Evolutionary conservation across 2,888 invertebrate genomes (phyloP), one percentile per base, ranked within the genome.

Genomic region (Drosophila dives): DNA sequence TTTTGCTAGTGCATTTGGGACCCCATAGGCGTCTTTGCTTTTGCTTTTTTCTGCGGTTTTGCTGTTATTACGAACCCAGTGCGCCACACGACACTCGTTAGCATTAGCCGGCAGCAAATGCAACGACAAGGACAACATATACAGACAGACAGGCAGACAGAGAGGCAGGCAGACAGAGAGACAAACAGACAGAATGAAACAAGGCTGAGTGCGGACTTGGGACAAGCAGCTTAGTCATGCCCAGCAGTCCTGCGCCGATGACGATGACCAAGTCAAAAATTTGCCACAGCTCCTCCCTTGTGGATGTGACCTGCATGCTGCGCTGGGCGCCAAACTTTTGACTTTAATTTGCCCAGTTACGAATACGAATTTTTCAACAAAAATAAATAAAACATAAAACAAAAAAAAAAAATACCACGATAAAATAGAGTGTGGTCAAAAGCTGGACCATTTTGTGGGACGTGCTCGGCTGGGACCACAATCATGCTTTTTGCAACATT

Each of bases 271-370:
- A 62, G 64, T 54, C 64, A 62, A 71, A 42, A 66, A 62, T 77
- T 53, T 66, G 17, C n/a, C 20, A 59, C 56, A 63, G 11, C 20
- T n/a, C 55, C 54, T 77, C 40, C 63, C 55, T 36, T 49, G 60
- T 68, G 84, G 80, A 84, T 84, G 84, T 84, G 84, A 84, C 84
- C 76, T 78, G 84, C 84, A 84, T 84, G 84, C 89, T 66, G 72
- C 72, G 74, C 54, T 77, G 73, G 71, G 64, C 73, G 78, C 75
- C 89, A 89, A 84, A 89, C 59, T 89, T 84, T 86, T 80, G 84
- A 81, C 83, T 88, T 86, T 75, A 86, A 88, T 83, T 88, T 88
- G 67, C 67, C 80, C 77, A 77, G 86, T 74, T 75, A 75, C 81
- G 70, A 80, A 81, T 63, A 75, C 81, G 70, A 80, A 81, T 63